These are phyloP conservation scores for Paramormyrops hopkinsi DNA, from an alignment of 2,797 vertebrate species.

Conservation along the genomic window DNA sequence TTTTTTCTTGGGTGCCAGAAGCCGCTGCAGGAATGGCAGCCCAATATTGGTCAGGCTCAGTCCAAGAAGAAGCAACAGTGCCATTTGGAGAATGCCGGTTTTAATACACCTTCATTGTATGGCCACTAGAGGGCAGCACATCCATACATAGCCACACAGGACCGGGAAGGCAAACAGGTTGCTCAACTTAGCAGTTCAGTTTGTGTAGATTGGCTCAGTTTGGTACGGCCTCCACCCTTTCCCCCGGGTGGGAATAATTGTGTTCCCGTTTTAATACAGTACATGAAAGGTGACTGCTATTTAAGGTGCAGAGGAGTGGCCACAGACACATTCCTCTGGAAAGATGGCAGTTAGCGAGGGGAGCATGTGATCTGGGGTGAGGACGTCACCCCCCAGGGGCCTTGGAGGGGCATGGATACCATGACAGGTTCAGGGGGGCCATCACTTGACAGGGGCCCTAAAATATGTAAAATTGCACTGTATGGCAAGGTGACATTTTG, in stretches of 20 bases:
- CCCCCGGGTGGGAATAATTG: conserved; percentile 20
- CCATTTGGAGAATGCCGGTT: conserved; percentile 60
- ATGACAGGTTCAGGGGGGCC: not conserved
- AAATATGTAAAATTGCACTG: not conserved
- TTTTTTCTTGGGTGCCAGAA: conserved; percentile 59
- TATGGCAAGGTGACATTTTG: not conserved
- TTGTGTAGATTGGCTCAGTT: conserved; percentile 35
- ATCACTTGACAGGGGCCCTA: not conserved
- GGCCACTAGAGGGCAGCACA: not conserved
- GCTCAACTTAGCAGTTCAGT: not conserved
- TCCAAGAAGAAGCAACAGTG: conserved; percentile 69
- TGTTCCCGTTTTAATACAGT: conserved; percentile 34
- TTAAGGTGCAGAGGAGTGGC: conserved; percentile 16
- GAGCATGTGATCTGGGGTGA: not conserved
- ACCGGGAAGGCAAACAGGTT: not conserved
- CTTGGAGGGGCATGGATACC: not conserved
- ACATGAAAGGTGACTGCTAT: conserved; percentile 33
- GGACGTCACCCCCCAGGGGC: not conserved
- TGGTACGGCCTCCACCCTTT: conserved; percentile 23
- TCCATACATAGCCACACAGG: not conserved
- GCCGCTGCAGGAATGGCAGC: conserved; percentile 10
- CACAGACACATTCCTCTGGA: conserved; percentile 33
- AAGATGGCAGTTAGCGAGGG: not conserved
- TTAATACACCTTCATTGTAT: not conserved
- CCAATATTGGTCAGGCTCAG: conserved; percentile 53